Evolutionary conservation across 2,888 invertebrate genomes (phyloP).

Genomic region (Danaus chrysippus): DNA sequence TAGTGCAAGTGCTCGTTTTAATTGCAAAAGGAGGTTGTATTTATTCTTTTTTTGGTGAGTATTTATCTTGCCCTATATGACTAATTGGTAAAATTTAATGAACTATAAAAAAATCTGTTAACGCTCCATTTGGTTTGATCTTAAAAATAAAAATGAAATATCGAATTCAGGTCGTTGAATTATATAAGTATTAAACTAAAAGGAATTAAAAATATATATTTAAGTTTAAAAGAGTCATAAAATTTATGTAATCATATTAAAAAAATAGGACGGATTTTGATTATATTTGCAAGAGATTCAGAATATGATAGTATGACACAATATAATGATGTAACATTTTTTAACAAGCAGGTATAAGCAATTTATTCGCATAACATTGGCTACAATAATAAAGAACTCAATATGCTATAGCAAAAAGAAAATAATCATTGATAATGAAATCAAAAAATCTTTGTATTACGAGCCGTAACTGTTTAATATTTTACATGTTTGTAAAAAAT

Average conservation of each 20-base stretch:
- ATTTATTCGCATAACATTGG: conserved; percentile 4
- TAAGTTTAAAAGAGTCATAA: neutral
- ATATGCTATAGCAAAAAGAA: neutral
- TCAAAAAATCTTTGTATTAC: too few relatives aligned
- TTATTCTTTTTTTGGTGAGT: neutral
- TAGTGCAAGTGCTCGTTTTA: neutral
- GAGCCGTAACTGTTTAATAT: too few relatives aligned
- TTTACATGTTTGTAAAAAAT: too few relatives aligned
- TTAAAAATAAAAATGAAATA: neutral
- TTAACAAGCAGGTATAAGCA: conserved; percentile 7
- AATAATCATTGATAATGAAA: neutral
- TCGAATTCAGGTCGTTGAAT: neutral
- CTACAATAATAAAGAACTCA: conserved; percentile 2
- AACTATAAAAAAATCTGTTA: neutral
- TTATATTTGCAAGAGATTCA: neutral
- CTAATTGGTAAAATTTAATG: neutral
- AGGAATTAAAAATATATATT: neutral
- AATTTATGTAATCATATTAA: neutral
- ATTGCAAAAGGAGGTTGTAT: neutral
- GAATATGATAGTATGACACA: neutral
- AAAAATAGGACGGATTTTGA: conserved; percentile 3
- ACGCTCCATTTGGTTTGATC: neutral
- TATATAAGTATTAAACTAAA: neutral
- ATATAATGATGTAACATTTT: conserved; percentile 4
- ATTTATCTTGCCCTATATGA: neutral